Evolutionary conservation across 2,888 invertebrate genomes (phyloP).

Genomic region (Vandiemenella viatica): DNA sequence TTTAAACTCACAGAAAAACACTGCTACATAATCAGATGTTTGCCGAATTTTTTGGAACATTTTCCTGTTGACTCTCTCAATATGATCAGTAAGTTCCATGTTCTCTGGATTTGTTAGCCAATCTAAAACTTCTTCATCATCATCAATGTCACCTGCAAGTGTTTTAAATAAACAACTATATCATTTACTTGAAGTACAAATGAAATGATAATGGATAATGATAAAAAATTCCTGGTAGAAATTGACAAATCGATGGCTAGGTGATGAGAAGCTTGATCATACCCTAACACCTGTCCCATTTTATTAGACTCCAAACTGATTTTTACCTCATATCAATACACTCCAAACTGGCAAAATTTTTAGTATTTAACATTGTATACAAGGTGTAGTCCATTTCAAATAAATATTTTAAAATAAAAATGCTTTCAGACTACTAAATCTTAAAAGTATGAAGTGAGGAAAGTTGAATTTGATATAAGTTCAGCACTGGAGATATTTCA

Average conservation of each 20-base stretch:
- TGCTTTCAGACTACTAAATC: background rate
- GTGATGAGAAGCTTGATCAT: too few species aligned
- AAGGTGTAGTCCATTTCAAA: too few species aligned
- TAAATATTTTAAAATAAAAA: background rate
- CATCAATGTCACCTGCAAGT: slow-evolving; percentile 59
- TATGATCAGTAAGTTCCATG: slow-evolving; percentile 86
- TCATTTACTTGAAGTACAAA: background rate
- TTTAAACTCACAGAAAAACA: slow-evolving; percentile 89
- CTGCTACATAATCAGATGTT: slow-evolving; percentile 77
- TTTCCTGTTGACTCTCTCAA: slow-evolving; percentile 78
- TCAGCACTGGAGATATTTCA: too few species aligned
- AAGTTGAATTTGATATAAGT: too few species aligned
- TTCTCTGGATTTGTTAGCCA: slow-evolving; percentile 88
- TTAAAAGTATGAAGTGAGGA: background rate
- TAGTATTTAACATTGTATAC: too few species aligned
- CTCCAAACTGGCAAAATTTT: too few species aligned
- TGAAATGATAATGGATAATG: too few species aligned
- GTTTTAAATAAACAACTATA: background rate
- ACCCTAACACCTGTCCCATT: too few species aligned
- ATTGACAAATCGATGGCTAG: too few species aligned
- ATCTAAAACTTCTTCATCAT: slow-evolving; percentile 74
- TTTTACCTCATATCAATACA: too few species aligned
- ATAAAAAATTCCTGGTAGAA: too few species aligned
- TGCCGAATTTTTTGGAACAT: slow-evolving; percentile 87
- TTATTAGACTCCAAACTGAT: too few species aligned